phyloP scores from a whole-genome alignment of 2,797 vertebrate species.

The Neopelma chrysocephalum region DNA sequence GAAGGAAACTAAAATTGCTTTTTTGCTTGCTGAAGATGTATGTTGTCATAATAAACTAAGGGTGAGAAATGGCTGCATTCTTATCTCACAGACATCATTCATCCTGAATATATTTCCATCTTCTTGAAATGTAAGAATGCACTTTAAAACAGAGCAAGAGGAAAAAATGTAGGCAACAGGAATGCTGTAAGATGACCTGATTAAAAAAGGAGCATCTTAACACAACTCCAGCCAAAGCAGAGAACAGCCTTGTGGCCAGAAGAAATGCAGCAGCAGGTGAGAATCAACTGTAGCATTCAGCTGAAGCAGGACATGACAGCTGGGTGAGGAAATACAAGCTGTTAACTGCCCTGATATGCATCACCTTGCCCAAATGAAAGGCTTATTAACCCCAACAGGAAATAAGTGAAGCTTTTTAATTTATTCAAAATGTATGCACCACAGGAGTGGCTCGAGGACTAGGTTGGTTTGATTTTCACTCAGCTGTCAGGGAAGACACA shows the following conservation, averaged over 20 bases:
- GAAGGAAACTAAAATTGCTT: background rate
- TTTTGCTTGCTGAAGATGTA: background rate
- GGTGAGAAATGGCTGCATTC: background rate
- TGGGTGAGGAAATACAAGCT: background rate
- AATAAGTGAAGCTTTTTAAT: background rate
- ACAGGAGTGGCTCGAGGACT: accelerated
- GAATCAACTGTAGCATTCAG: background rate
- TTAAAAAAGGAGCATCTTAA: background rate
- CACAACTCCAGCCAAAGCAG: background rate
- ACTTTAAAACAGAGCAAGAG: background rate
- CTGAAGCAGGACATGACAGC: background rate
- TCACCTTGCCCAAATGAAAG: background rate
- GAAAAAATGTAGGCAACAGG: background rate
- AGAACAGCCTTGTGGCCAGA: background rate
- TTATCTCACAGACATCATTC: background rate
- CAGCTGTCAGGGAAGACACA: background rate
- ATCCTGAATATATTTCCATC: background rate
- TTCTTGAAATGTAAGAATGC: background rate
- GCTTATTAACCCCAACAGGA: background rate
- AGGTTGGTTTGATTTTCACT: background rate
- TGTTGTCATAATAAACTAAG: background rate
- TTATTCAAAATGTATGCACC: background rate
- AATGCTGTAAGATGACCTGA: background rate
- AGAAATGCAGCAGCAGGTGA: background rate
- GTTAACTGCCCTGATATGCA: background rate